Evolutionary conservation across 30 jellyfish, hydroid and myxozoan genomes (phyloP), one percentile per base, ranked within the genome.

Genomic region (Aurelia sp.): DNA sequence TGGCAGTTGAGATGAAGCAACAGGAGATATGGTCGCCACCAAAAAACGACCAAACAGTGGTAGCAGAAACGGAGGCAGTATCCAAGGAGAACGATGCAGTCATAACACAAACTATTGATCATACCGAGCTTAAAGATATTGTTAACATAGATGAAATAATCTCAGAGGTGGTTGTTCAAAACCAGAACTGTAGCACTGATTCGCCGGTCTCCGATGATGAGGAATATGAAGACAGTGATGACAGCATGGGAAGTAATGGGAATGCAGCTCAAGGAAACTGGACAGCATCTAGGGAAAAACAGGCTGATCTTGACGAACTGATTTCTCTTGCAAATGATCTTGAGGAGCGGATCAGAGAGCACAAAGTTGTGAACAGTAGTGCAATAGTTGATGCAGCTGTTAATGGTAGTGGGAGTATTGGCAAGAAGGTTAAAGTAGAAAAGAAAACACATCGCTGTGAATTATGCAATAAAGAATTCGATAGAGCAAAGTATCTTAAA

Each of bases 71-170:
- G 55, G 15, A 8, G 15, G 55, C 15, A 44, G 15, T 13, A 44
- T 9, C 55, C 15, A 9, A 44, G 15, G 55, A 13, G 9, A 44
- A 44, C 7, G 55, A 44, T 44, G 55, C 72, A 27, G 55, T 67
- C 78, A 67, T 67, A 16, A 33, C 51, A 13, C 78, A 19, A 13
- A 73, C 85, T n/a, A 51, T 73, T 17, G 85, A 73, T 73, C 41
- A 13, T 17, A 48, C 13, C 3, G 61, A 52, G 18, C 52, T 73
- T 30, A 19, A 33, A 30, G 55, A 35, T 13, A 47, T 73, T 22
- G 24, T 73, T 20, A 73, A 73, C 71, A 44, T 73, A 21, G 85
- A 73, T 21, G 71, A 73, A 13, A 44, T 73, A n/a, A 20, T 73
- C 47, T 51, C 85, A n/a, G 85, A 73, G 20, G 85, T 35, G 31